A percentile compares a stretch with the other conserved stretches of the same genome.
These are phyloP conservation scores for Amphimedon queenslandica DNA, from an alignment of 37 sponge, comb jelly and placozoan genomes.

Conservation along the genomic window DNA sequence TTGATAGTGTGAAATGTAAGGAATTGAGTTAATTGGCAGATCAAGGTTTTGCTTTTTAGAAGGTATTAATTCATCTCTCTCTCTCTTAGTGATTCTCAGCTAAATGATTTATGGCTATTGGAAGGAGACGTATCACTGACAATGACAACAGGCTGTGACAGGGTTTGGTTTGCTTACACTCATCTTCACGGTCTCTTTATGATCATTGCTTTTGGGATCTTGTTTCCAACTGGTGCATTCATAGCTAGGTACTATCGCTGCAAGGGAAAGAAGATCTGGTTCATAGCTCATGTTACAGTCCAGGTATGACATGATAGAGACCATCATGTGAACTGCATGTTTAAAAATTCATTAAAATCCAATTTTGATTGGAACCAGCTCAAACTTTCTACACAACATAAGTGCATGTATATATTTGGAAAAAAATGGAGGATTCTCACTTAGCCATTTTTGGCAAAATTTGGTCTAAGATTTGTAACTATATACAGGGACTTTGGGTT, in stretches of 20 bases:
- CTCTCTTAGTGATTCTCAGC: not conserved
- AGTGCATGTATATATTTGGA: too few species aligned
- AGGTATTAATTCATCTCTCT: not conserved
- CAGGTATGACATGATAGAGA: slow-evolving; percentile 17
- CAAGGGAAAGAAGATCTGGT: slow-evolving; percentile 15
- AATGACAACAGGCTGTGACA: slow-evolving; percentile 9
- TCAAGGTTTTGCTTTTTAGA: too few species aligned
- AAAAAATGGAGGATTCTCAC: too few species aligned
- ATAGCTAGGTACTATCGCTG: slow-evolving; percentile 32
- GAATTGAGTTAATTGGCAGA: too few species aligned
- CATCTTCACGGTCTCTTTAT: slow-evolving; percentile 49
- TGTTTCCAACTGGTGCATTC: slow-evolving; percentile 35
- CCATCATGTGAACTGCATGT: too few species aligned
- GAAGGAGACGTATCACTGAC: slow-evolving; percentile 22
- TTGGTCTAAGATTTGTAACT: too few species aligned
- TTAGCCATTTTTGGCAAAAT: too few species aligned
- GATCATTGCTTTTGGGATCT: slow-evolving; percentile 43
- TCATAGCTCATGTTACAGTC: slow-evolving; percentile 30
- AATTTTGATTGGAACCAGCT: too few species aligned
- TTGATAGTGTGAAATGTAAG: too few species aligned
- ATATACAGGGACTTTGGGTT: too few species aligned
- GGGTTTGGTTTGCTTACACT: slow-evolving; percentile 44
- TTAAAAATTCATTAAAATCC: too few species aligned
- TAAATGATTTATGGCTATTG: slow-evolving; percentile 47
- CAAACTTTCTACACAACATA: too few species aligned